These are phyloP conservation scores for Forbesichthys agassizii DNA, from an alignment of 2,113 vertebrate genomes.

Conservation along the genomic window DNA sequence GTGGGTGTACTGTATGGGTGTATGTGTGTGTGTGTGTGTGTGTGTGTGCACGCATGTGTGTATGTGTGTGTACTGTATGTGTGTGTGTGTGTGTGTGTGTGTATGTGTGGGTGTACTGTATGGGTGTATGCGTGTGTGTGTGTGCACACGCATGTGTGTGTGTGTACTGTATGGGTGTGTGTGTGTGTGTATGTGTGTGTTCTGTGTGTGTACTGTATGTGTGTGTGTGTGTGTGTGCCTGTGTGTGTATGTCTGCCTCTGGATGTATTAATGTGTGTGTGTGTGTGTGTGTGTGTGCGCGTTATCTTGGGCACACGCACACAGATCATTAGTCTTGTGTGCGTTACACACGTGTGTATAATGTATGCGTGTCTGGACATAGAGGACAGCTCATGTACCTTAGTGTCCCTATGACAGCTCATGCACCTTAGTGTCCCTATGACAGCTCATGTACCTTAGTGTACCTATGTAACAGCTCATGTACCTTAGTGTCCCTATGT, in stretches of 20 bases:
- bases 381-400: too few relatives aligned
- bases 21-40: too few relatives aligned
- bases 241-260: neutral
- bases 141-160: neutral
- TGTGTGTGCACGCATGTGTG: neutral
- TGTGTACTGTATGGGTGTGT: neutral
- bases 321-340: neutral
- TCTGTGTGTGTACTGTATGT: neutral
- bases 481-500: too few relatives aligned
- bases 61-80: neutral
- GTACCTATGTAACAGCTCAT: too few relatives aligned
- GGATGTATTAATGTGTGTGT: neutral
- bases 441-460: too few relatives aligned
- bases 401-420: too few relatives aligned
- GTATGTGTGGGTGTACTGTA: too few relatives aligned
- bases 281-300: neutral
- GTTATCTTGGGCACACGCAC: too few relatives aligned
- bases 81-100: conserved; percentile 2
- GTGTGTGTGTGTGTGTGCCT: neutral
- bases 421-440: too few relatives aligned
- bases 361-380: neutral
- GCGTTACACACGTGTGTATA: neutral
- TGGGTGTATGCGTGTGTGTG: too few relatives aligned
- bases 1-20: neutral
- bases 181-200: conserved; percentile 1